Conservation (phyloP, 2,888 invertebrate genomes). For the Globia sparganii region DNA sequence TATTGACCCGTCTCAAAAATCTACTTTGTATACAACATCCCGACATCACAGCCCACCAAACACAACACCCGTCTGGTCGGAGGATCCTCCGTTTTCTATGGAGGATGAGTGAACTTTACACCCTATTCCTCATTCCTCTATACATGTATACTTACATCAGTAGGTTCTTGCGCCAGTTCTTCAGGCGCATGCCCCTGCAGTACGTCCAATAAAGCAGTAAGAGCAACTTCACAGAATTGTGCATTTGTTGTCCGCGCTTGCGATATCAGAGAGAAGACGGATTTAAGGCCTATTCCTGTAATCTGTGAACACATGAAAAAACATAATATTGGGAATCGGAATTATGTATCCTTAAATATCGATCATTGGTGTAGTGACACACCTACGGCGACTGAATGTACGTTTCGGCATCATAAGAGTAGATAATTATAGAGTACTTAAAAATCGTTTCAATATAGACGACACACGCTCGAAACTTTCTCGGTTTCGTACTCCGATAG, state of each 20-base stretch:
- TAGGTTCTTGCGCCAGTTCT: slow-evolving; percentile 95
- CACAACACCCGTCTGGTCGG: background rate
- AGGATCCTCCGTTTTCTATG: background rate
- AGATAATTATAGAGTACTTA: background rate
- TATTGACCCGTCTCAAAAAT: background rate
- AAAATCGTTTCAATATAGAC: background rate
- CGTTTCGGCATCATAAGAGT: background rate
- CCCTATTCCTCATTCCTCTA: background rate
- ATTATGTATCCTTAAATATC: background rate
- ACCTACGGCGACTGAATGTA: background rate
- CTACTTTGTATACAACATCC: too few species aligned
- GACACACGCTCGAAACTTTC: background rate
- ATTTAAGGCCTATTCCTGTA: slow-evolving; percentile 95
- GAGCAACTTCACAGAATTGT: slow-evolving; percentile 95
- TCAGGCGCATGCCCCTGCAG: slow-evolving; percentile 97
- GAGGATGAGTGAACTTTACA: background rate
- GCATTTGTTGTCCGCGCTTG: slow-evolving; percentile 96
- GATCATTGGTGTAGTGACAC: background rate
- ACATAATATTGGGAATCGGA: background rate
- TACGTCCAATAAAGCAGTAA: slow-evolving; percentile 96
- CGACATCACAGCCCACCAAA: background rate
- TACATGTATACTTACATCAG: slow-evolving; percentile 89
- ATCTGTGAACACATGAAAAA: slow-evolving; percentile 86
- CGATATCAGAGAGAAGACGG: slow-evolving; percentile 97
- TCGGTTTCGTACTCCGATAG: background rate